These are phyloP conservation scores for Hoplodrina blanda DNA, from an alignment of 2,888 invertebrate genomes.

Conservation along the genomic window DNA sequence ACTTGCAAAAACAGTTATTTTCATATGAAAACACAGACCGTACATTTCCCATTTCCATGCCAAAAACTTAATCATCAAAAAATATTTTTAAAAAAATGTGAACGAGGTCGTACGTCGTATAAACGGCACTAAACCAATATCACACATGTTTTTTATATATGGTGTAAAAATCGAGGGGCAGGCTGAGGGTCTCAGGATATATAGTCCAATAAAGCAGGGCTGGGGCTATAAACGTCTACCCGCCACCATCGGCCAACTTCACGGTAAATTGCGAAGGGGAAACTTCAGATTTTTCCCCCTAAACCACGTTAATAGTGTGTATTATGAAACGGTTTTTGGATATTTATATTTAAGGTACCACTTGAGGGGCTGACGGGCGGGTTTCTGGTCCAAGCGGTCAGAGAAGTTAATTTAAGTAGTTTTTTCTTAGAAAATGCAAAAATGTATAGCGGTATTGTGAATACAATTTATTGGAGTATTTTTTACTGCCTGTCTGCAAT, in stretches of 20 bases:
- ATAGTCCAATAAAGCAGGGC: slow-evolving; percentile 86
- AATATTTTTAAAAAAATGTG: slow-evolving; percentile 18
- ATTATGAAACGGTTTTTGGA: slow-evolving; percentile 54
- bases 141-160: slow-evolving; percentile 79
- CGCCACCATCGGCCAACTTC: slow-evolving; percentile 73
- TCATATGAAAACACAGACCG: neutral
- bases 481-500: neutral
- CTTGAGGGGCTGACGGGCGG: slow-evolving; percentile 19
- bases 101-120: slow-evolving; percentile 35
- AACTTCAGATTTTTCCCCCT: slow-evolving; percentile 58
- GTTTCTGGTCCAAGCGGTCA: neutral
- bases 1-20: too few relatives aligned
- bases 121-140: slow-evolving; percentile 68
- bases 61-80: slow-evolving; percentile 38
- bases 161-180: slow-evolving; percentile 74
- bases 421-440: neutral
- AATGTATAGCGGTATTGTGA: neutral
- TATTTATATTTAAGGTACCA: slow-evolving; percentile 58
- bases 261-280: slow-evolving; percentile 80
- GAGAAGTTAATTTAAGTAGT: neutral
- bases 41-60: slow-evolving; percentile 19
- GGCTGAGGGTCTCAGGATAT: slow-evolving; percentile 77
- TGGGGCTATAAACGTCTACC: slow-evolving; percentile 80
- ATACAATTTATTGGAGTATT: too few relatives aligned
- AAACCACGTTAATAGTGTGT: slow-evolving; percentile 59